Base-by-base conservation (phyloP, 2,113 vertebrate species). In the Nibea coibor region DNA sequence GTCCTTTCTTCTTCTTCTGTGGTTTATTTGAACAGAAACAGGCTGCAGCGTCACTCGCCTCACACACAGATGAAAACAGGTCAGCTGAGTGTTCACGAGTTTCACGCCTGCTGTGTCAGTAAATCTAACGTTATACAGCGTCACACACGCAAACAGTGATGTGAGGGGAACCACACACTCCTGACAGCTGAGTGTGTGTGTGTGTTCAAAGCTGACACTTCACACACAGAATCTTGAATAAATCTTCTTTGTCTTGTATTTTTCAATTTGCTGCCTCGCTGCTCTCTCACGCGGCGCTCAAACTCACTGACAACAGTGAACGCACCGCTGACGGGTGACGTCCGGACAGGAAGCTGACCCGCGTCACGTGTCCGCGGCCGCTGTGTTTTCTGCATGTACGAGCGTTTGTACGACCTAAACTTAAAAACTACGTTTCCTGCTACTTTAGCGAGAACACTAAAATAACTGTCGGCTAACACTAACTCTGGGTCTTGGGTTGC, bases 211-310 rank as follows among this genome's bases (percentile, higher is more conserved):
- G 75, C 64, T 71, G 56, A 80, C 78, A 80, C 89, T 84, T 87
- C 59, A 82, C 75, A 70, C 45, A 81, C 24, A 79, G 67, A 64
- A 86, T 83, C 83, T 82, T 62, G 69, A 85, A 88, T 90, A 89
- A 85, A 89, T 92, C 80, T 87, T 74, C 61, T 19, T 84, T 85
- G 80, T 71, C 68, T 88, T 69, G 78, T 88, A 83, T 89, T 92
- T 89, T 91, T 91, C 87, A 92, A 89, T 94, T 93, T 93, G 84
- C 85, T 84, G 89, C 88, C 87, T 92, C 73, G 72, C 80, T 85
- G 90, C 76, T 81, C 72, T 70, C 72, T 45, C 43, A 45, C 61
- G 15, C 42, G 14, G 24, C 42, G 67, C 78, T 80, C 87, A 76
- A 78, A 88, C 73, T 72, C 84, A 22, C 83, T 78, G 73, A 89